Conservation (phyloP, 2,888 invertebrate species). For the Timema cristinae region DNA sequence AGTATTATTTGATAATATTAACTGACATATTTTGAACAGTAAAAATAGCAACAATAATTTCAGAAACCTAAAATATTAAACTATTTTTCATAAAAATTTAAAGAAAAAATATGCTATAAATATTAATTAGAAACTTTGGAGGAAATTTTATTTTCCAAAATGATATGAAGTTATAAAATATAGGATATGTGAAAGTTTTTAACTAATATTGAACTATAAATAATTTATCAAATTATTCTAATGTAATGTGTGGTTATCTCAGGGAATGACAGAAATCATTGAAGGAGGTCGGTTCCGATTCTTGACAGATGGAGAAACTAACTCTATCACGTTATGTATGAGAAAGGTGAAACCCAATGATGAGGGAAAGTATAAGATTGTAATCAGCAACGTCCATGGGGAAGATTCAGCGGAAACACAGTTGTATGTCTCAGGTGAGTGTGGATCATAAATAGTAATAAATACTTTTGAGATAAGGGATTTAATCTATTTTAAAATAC, state of each 20-base stretch:
- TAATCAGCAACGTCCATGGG: slow-evolving; percentile 89
- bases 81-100: background rate
- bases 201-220: background rate
- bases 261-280: slow-evolving; percentile 84
- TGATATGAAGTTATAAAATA: background rate
- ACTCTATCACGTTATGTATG: slow-evolving; percentile 89
- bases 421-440: slow-evolving; percentile 89
- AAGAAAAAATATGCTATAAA: background rate
- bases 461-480: too few species aligned
- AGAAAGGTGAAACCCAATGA: slow-evolving; percentile 95
- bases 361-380: slow-evolving; percentile 93
- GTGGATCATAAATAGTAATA: background rate
- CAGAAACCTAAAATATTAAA: background rate
- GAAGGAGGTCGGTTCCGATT: slow-evolving; percentile 95
- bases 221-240: background rate
- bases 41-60: background rate
- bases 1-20: too few species aligned
- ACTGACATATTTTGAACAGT: too few species aligned
- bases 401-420: slow-evolving; percentile 95
- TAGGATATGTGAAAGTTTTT: background rate
- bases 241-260: slow-evolving; percentile 21
- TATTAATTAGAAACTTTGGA: background rate
- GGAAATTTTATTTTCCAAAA: background rate
- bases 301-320: slow-evolving; percentile 89
- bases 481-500: too few species aligned